A percentile compares a stretch with the other conserved stretches of the same genome.
phyloP scores from a whole-genome alignment of 2,888 invertebrate species.

The Caenorhabditis sulstoni region DNA sequence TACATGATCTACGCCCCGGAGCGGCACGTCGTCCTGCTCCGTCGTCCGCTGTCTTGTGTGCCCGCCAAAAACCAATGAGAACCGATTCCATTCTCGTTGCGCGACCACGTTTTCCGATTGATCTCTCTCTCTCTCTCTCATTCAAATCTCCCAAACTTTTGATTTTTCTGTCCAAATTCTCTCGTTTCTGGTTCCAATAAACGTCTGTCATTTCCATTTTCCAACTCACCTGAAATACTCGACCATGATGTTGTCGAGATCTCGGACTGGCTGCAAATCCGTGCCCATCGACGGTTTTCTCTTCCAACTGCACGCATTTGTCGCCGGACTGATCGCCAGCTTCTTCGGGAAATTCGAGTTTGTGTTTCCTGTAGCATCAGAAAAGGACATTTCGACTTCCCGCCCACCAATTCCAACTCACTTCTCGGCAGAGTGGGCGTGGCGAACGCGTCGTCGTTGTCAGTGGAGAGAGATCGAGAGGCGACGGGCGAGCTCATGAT shows the following conservation, averaged over 20 bases:
- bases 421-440: conserved; percentile 39
- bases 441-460: conserved; percentile 42
- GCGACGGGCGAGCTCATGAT: conserved; percentile 11
- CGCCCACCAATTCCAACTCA: background rate
- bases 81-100: no score
- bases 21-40: no score
- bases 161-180: no score
- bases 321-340: conserved; percentile 21
- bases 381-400: no score
- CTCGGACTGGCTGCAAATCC: conserved; percentile 78
- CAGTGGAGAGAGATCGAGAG: conserved; percentile 16
- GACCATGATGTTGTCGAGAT: conserved; percentile 93
- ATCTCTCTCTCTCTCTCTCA: no score
- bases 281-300: background rate
- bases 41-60: no score
- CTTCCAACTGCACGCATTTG: background rate
- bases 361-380: conserved; percentile 4
- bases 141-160: no score
- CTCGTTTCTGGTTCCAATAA: background rate
- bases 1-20: no score
- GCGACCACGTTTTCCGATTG: no score
- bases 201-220: background rate
- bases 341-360: conserved; percentile 23
- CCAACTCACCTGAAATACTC: conserved; percentile 82
- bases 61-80: no score